A percentile compares a stretch with the other conserved stretches of the same genome.
These are phyloP conservation scores for Stegophylla sp. DNA, from an alignment of 2,888 invertebrate genomes.

Conservation along the genomic window DNA sequence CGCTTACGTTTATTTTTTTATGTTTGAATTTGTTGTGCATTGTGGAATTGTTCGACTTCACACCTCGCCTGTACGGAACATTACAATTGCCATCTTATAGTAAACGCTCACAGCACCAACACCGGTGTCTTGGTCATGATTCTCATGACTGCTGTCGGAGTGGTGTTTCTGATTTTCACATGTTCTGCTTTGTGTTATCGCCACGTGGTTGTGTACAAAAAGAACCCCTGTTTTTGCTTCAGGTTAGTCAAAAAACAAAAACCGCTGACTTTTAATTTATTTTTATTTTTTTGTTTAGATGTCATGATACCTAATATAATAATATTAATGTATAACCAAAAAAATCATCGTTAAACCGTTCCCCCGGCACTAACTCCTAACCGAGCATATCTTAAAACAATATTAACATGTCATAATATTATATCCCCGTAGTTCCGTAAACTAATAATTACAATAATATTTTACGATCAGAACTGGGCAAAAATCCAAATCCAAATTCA, in stretches of 20 bases:
- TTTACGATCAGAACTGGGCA: not conserved
- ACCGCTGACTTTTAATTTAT: conserved; percentile 21
- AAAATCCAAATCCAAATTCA: too few relatives aligned
- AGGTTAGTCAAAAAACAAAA: conserved; percentile 92
- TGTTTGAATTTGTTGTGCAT: conserved; percentile 53
- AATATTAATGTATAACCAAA: too few relatives aligned
- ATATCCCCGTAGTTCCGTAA: conserved; percentile 14
- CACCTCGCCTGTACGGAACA: conserved; percentile 54
- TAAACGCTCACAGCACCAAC: conserved; percentile 96
- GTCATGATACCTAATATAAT: not conserved
- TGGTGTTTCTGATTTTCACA: conserved; percentile 98
- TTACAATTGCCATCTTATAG: conserved; percentile 68
- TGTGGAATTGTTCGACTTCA: conserved; percentile 51
- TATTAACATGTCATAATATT: too few relatives aligned
- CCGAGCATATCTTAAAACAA: not conserved
- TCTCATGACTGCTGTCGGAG: conserved; percentile 98
- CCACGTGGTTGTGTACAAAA: conserved; percentile 99
- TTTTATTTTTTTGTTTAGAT: conserved; percentile 13
- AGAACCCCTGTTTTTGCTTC: conserved; percentile 93
- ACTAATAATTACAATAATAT: not conserved
- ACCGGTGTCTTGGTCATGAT: conserved; percentile 96
- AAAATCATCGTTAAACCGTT: not conserved
- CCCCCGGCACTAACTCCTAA: not conserved
- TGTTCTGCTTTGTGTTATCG: conserved; percentile 99
- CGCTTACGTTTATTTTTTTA: conserved; percentile 52